These are phyloP conservation scores for Galerucella calmariensis DNA, from an alignment of 2,888 invertebrate genomes.

Conservation along the genomic window DNA sequence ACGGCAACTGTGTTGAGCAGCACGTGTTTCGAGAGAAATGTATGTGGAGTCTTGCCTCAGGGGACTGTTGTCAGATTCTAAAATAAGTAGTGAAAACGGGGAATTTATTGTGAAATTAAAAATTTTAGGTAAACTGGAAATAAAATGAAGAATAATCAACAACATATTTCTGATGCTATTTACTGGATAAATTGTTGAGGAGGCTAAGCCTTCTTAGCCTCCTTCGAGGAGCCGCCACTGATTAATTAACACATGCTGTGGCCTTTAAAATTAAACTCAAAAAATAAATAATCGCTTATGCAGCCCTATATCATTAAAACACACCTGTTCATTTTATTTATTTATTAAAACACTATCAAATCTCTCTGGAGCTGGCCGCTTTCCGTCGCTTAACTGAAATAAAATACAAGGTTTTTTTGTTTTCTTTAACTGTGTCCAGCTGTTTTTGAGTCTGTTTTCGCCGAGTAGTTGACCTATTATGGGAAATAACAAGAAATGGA, in stretches of 20 bases:
- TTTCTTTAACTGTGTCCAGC: not conserved
- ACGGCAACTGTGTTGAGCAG: no score
- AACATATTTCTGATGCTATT: no score
- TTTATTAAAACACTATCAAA: conserved; percentile 3
- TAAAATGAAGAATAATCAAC: no score
- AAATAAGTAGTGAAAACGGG: no score
- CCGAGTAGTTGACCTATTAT: not conserved
- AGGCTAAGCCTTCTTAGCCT: no score
- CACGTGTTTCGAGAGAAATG: no score
- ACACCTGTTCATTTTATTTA: not conserved
- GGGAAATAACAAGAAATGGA: not conserved
- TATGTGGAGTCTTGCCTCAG: no score
- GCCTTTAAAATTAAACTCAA: not conserved
- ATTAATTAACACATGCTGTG: not conserved
- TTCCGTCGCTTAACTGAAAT: not conserved
- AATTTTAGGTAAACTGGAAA: no score
- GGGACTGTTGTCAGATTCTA: no score
- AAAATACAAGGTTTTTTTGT: not conserved
- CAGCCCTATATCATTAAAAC: not conserved
- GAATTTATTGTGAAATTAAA: no score
- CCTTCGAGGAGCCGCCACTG: no score
- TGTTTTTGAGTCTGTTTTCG: not conserved
- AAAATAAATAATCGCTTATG: not conserved
- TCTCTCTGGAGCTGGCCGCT: not conserved
- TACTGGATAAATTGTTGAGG: no score